phyloP scores from a whole-genome alignment of 2,113 vertebrate species.

The Bettongia penicillata region DNA sequence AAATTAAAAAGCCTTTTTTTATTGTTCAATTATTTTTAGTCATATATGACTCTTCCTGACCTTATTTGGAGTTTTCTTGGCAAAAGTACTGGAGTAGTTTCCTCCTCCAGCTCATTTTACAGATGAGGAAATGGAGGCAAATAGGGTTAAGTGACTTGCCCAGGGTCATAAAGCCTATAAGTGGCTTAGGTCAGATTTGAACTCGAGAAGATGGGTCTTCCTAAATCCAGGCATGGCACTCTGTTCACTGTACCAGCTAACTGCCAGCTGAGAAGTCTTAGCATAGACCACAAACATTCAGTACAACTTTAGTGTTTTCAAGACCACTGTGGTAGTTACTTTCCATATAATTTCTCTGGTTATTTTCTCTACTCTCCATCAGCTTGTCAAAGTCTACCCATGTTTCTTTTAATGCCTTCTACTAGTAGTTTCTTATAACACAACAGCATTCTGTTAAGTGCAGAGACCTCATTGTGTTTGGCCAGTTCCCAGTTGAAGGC shows the following conservation, averaged over 20 bases:
- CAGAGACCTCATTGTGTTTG: background rate
- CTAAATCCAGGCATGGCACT: no score
- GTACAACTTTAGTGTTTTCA: background rate
- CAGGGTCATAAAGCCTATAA: background rate
- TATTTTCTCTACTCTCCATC: background rate
- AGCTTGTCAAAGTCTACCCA: background rate
- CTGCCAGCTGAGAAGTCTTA: background rate
- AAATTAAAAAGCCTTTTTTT: no score
- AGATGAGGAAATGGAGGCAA: no score
- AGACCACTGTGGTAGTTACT: background rate
- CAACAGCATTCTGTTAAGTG: background rate
- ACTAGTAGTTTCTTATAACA: background rate
- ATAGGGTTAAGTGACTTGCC: no score
- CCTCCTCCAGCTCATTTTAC: no score
- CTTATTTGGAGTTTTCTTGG: no score
- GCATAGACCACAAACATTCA: background rate
- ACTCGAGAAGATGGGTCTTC: background rate
- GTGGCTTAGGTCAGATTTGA: background rate
- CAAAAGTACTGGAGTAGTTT: no score
- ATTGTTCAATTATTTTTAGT: no score
- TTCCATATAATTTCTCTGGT: background rate
- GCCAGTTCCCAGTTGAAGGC: background rate
- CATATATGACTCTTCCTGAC: no score
- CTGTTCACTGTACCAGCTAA: no score
- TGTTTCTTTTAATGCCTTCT: background rate